Percentiles rank a stretch among this genome's conserved stretches.
phyloP scores from a whole-genome alignment of 1,140 invertebrate genomes.

The Saxidomus purpurata region DNA sequence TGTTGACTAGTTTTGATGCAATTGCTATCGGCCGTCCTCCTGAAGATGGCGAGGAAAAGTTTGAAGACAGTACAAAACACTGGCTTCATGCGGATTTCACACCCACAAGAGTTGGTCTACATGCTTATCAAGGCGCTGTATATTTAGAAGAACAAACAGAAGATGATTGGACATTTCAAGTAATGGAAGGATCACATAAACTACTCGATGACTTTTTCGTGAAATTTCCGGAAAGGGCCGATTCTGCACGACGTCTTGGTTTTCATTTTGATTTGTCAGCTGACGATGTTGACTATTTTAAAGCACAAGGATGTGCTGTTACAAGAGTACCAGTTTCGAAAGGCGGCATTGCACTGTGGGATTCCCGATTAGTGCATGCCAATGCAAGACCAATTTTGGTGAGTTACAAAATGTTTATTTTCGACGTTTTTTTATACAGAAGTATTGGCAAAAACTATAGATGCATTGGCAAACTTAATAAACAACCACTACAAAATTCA shows the following conservation, averaged over 20 bases:
- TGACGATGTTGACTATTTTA: conserved; percentile 44
- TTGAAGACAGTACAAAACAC: conserved; percentile 48
- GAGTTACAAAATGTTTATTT: neutral
- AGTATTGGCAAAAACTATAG: too few relatives aligned
- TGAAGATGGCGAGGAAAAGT: conserved; percentile 73
- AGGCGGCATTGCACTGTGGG: conserved; percentile 68
- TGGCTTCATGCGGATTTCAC: conserved; percentile 75
- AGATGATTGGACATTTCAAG: conserved; percentile 65
- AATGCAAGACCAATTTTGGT: conserved; percentile 56
- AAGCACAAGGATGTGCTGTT: conserved; percentile 30
- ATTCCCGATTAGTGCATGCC: conserved; percentile 65
- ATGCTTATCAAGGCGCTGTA: conserved; percentile 74
- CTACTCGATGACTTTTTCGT: conserved; percentile 64
- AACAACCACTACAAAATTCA: too few relatives aligned
- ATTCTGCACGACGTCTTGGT: neutral
- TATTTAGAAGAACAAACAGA: conserved; percentile 70
- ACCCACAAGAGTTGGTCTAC: conserved; percentile 67
- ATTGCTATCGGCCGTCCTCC: conserved; percentile 80
- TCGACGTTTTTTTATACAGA: too few relatives aligned
- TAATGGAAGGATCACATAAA: conserved; percentile 71
- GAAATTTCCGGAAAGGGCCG: conserved; percentile 31
- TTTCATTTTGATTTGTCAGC: conserved; percentile 53
- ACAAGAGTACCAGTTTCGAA: conserved; percentile 62
- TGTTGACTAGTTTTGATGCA: conserved; percentile 77
- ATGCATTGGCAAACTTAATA: too few relatives aligned